A percentile compares a stretch with the other conserved stretches of the same genome.
These are phyloP conservation scores for Chaunax sp. DNA, from an alignment of 2,797 vertebrate genomes.

Conservation along the genomic window DNA sequence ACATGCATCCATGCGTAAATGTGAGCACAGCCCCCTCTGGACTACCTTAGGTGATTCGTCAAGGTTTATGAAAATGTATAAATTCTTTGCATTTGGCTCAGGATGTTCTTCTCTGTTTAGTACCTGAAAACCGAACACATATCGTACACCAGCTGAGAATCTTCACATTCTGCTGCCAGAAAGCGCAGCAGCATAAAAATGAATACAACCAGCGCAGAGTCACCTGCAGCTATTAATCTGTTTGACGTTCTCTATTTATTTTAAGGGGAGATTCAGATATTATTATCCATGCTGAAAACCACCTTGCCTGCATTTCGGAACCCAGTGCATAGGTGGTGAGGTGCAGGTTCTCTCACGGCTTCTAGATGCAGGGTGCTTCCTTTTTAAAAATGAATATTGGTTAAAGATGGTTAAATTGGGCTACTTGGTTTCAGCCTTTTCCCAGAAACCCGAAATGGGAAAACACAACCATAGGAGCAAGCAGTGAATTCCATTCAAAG, in stretches of 20 bases:
- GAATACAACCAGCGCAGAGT: no score
- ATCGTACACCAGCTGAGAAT: neutral
- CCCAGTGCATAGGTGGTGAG: neutral
- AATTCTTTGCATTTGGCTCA: slow-evolving; percentile 3
- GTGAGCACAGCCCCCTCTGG: slow-evolving; percentile 7
- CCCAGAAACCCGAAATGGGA: neutral
- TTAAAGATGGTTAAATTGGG: no score
- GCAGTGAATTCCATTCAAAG: neutral
- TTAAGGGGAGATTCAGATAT: neutral
- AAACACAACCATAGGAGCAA: no score
- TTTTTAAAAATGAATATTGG: no score
- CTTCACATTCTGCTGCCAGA: neutral
- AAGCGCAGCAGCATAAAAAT: neutral
- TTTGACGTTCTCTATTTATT: neutral
- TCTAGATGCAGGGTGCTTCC: neutral
- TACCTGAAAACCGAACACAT: neutral
- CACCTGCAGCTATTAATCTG: neutral
- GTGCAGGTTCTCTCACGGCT: neutral
- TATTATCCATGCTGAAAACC: neutral
- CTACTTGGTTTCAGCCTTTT: neutral
- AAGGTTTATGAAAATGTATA: slow-evolving; percentile 7
- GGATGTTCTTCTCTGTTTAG: neutral
- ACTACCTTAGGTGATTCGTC: slow-evolving; percentile 3
- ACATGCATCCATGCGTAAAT: slow-evolving; percentile 28
- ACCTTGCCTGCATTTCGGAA: neutral